Base-by-base conservation (phyloP, 2,113 vertebrate species). In the Aleadryas rufinucha region DNA sequence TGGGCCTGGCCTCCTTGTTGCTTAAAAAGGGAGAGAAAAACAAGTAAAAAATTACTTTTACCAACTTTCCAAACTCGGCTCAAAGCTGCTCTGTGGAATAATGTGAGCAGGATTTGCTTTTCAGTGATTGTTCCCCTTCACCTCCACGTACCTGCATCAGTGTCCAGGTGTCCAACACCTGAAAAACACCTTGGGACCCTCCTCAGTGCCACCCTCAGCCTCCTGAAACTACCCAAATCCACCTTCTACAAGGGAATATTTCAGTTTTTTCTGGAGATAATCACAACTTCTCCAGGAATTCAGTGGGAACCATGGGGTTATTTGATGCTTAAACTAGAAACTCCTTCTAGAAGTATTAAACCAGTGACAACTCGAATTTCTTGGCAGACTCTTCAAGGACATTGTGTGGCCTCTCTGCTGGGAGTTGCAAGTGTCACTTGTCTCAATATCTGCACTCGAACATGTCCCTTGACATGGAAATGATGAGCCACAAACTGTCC, bases 101-200 rank as follows among this genome's bases (percentile, higher is more conserved):
- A 18, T 2, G 15, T 22, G n/a, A 16, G n/a, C 33, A 42, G 23
- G 39, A 64, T 7, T 39, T 47, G 39, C 4, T 44, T 35, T 39
- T 10, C 28, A 19, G 6, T 42, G 18, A 11, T 22, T 86, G 50
- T 78, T 72, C 11, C 15, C n/a, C 52, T 68, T 84, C 7, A 6
- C 7, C 15, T 63, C 31, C 1, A 30, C 0, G 0, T 24, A 20
- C 4, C 10, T 74, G 13, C 19, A 8, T 0, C 16, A 3, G 7
- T 16, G 26, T 16, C 30, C 42, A 19, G 52, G 17, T 44, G 16
- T 28, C 44, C 61, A 76, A 44, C 2, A 2, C 13, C 27, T 44
- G 14, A 37, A 22, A 42, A 68, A 10, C 14, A 33, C 12, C 54
- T 37, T 12, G 19, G 39, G 37, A 52, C 2, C 5, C 14, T 61